Percentiles rank a stretch among this genome's conserved stretches.
Evolutionary conservation across 2,113 vertebrate species (phyloP).

Genomic region (Ictalurus furcatus): DNA sequence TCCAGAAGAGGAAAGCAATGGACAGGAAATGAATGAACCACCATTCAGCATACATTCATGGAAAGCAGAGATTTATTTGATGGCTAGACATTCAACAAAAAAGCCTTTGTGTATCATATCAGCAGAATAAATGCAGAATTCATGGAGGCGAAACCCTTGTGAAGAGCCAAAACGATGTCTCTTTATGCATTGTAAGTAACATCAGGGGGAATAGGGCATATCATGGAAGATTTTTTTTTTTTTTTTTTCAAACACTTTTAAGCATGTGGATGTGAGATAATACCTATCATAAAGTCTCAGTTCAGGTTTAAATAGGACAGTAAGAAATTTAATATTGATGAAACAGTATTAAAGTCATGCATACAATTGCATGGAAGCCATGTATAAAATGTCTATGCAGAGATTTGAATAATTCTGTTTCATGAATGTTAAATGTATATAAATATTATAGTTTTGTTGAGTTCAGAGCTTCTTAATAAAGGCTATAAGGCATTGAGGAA

Average conservation of each 20-base stretch:
- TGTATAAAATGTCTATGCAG: background rate
- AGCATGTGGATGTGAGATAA: background rate
- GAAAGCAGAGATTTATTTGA: slow-evolving; percentile 27
- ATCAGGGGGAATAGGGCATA: background rate
- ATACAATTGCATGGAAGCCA: slow-evolving; percentile 3
- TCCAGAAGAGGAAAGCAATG: slow-evolving; percentile 34
- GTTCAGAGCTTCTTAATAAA: slow-evolving; percentile 19
- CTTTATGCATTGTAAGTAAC: background rate
- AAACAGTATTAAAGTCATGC: background rate
- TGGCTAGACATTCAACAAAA: slow-evolving; percentile 30
- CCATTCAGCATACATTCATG: slow-evolving; percentile 36
- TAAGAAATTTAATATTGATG: background rate
- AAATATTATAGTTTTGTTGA: background rate
- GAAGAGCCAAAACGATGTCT: background rate
- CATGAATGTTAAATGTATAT: slow-evolving; percentile 4
- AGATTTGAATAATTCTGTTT: slow-evolving; percentile 21
- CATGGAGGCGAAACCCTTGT: background rate
- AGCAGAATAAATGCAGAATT: slow-evolving; percentile 6
- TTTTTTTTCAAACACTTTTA: background rate
- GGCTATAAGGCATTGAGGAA: background rate
- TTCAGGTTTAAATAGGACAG: slow-evolving; percentile 8
- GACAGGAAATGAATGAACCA: slow-evolving; percentile 46
- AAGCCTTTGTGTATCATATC: background rate
- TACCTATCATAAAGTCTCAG: background rate
- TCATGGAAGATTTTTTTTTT: background rate